Percentiles rank a stretch among this genome's conserved stretches.
These are phyloP conservation scores for Agrochola lychnidis DNA, from an alignment of 2,888 invertebrate genomes.

Conservation along the genomic window DNA sequence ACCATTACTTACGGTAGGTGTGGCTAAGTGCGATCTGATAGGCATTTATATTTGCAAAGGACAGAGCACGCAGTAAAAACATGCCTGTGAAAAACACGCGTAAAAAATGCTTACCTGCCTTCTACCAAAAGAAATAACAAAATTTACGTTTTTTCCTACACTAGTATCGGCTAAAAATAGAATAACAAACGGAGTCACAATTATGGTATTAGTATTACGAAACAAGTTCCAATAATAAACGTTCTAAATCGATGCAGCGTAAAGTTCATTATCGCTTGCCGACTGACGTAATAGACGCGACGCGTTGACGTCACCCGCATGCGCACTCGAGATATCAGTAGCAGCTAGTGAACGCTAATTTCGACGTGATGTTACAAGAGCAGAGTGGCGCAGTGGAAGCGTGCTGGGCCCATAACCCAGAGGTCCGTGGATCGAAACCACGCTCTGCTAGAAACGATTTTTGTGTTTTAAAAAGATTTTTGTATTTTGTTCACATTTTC, in stretches of 20 bases:
- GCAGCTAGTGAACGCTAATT: constrained; percentile 68
- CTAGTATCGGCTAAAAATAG: constrained; percentile 41
- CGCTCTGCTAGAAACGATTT: constrained; percentile 91
- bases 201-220: constrained; percentile 30
- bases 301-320: constrained; percentile 71
- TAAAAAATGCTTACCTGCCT: background rate
- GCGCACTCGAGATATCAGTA: constrained; percentile 52
- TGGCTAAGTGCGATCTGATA: background rate
- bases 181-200: constrained; percentile 14
- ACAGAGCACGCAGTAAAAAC: background rate
- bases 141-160: background rate
- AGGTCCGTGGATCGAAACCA: constrained; percentile 97
- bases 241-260: constrained; percentile 7
- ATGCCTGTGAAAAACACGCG: background rate
- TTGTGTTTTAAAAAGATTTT: constrained; percentile 61
- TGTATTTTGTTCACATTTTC: constrained; percentile 3
- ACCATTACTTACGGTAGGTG: background rate
- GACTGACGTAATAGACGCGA: constrained; percentile 60
- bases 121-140: background rate
- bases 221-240: constrained; percentile 52
- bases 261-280: constrained; percentile 61
- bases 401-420: constrained; percentile 96
- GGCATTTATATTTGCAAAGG: background rate
- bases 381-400: constrained; percentile 96
- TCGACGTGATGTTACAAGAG: constrained; percentile 76